Evolutionary conservation across 2,113 vertebrate species (phyloP), one percentile per base, ranked within the genome.

Genomic region (Clarias gariepinus): DNA sequence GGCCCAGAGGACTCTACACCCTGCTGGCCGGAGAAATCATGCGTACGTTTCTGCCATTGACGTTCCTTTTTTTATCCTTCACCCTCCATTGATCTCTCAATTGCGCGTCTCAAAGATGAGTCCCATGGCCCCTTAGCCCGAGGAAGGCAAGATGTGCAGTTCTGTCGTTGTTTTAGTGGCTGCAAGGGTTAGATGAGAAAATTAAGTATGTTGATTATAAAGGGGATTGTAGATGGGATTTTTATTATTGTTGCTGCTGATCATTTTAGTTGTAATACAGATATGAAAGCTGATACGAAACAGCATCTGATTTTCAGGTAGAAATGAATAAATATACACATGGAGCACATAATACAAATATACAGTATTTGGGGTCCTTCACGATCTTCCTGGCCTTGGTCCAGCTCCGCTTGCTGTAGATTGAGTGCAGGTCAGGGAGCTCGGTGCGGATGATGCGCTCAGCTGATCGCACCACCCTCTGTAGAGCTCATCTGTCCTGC

Each of bases 81-180:
- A 94, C 92, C 89, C 93, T 91, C 88, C 91, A 92, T 93, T 93
- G 93, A 94, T 94, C 94, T 94, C 92, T 93, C 92, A 94, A 94
- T 95, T 93, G 89, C 66, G 87, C 18, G 10, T 89, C 91, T 87
- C 92, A 88, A 90, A 88, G 89, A 89, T 71, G 87, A 18, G 28
- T 90, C 91, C 87, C 92, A 90, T 90, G 85, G 78, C 33, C 55
- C 73, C 58, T 58, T 57, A 33, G 47, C 74, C 28, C 23, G 8
- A 28, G 82, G 80, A 81, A 80, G 21, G 69, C 83, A 69, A 18
- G 61, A 60, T 58, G n/a, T 84, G 33, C 52, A 12, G 80, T 64
- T 80, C 55, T 77, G 47, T 55, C 19, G 7, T 25, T 53, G 19
- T 64, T 47, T 28, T 52, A n/a, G 33, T 82, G 60, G 6, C 23